Evolutionary conservation across 2,888 invertebrate species (phyloP), one percentile per base, ranked within the genome.

Genomic region (Aethes cnicana): DNA sequence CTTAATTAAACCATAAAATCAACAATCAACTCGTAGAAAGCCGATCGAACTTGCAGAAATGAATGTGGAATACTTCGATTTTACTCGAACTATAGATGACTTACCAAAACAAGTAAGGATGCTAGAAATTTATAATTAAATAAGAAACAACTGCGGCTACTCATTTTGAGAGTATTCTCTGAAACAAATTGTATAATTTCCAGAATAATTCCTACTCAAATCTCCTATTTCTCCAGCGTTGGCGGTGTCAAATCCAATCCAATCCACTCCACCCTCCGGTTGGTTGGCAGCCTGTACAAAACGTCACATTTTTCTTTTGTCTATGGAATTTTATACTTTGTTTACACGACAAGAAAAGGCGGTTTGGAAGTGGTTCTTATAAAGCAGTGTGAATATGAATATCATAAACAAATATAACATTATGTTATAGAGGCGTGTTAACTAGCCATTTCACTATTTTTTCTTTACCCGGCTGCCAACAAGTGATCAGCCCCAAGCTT

Each of bases 1-100:
- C 66, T 65, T 58, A 56, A 83, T 78, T 73, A 70, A 64, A 74
- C 75, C 81, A 72, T 83, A 78, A 82, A 83, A 79, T 83, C 70
- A 75, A 75, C 78, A 80, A 74, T 66, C 63, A 64, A 64, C 61
- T 57, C 53, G 55, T 63, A 44, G 57, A 32, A 9, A 30, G 32
- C 8, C 11, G 30, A 23, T 23, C 16, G 50, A 25, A 46, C 44
- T 46, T 37, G 32, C 46, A 52, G 46, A 52, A 52, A 17, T 28
- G 8, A 25, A 32, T 11, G 9, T 21, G 18, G 11, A 25, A 7
- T 26, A 20, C 8, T 20, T 14, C 12, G 23, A 18, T 26, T 42
- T 52, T 39, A 18, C 17, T 26, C 16, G 14, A 33, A 9, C 41
- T 44, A 53, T 58, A 46, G 49, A 28, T 47, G 47, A 64, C 85